Evolutionary conservation across 2,113 vertebrate species (phyloP).

Genomic region (Amblyornis subalaris): DNA sequence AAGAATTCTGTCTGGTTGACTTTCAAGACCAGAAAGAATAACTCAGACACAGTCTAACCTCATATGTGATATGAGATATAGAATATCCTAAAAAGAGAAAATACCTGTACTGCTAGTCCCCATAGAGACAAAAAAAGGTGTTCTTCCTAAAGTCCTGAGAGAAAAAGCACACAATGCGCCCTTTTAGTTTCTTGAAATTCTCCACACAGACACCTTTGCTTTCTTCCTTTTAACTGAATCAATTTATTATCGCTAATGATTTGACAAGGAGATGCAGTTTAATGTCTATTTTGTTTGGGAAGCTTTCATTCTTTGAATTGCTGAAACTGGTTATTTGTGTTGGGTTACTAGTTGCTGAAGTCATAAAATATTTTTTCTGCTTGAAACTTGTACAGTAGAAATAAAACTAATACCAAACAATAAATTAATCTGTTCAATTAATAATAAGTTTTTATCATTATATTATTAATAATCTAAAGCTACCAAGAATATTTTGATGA

Average conservation of each 20-base stretch:
- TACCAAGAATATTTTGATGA: background rate
- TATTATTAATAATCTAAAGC: background rate
- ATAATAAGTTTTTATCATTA: background rate
- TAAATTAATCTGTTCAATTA: background rate
- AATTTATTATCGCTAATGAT: background rate
- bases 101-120: background rate
- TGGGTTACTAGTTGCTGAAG: background rate
- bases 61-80: background rate
- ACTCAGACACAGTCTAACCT: background rate
- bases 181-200: background rate
- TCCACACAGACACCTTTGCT: rapidly evolving
- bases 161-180: background rate
- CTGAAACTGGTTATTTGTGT: background rate
- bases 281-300: background rate
- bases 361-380: background rate
- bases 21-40: background rate
- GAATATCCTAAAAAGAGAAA: background rate
- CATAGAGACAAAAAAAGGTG: background rate
- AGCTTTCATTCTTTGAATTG: background rate
- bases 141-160: background rate
- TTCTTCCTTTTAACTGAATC: background rate
- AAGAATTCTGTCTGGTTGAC: background rate
- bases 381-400: background rate
- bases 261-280: background rate
- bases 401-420: background rate